phyloP scores from a whole-genome alignment of 2,797 vertebrate species.

The Salarias fasciatus region DNA sequence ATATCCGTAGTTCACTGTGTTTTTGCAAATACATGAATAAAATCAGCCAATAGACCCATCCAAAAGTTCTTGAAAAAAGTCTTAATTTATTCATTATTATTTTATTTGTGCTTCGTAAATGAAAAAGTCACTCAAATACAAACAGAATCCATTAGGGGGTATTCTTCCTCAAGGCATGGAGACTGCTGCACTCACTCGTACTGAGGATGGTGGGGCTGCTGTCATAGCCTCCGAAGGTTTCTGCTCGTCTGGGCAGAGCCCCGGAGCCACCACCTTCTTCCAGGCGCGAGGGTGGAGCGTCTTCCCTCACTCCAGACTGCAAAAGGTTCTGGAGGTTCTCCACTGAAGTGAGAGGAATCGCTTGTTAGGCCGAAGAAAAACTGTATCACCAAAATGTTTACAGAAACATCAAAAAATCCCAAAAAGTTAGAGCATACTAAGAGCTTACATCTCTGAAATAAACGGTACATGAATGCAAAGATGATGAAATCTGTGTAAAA shows the following conservation, averaged over 20 bases:
- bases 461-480: background rate
- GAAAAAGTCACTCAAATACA: slow-evolving; percentile 15
- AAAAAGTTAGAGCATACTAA: background rate
- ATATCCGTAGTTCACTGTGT: background rate
- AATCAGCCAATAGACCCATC: slow-evolving; percentile 23
- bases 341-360: slow-evolving; percentile 73
- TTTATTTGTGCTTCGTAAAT: slow-evolving; percentile 10
- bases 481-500: background rate
- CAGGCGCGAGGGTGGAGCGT: slow-evolving; percentile 37
- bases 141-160: slow-evolving; percentile 20
- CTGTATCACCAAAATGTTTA: background rate
- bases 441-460: background rate
- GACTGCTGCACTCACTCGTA: slow-evolving; percentile 84
- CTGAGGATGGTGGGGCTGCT: slow-evolving; percentile 71
- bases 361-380: background rate
- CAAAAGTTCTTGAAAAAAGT: background rate
- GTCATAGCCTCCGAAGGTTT: slow-evolving; percentile 93
- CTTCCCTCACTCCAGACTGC: slow-evolving; percentile 76
- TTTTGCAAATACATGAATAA: background rate
- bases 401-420: background rate
- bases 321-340: slow-evolving; percentile 92
- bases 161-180: slow-evolving; percentile 19
- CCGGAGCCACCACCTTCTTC: slow-evolving; percentile 74
- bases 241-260: slow-evolving; percentile 84
- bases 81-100: slow-evolving; percentile 27